A percentile compares a stretch with the other conserved stretches of the same genome.
These are phyloP conservation scores for western clawed frog (Xenopus tropicalis) DNA, from an alignment of 2,113 vertebrate genomes.

Conservation along the genomic window DNA sequence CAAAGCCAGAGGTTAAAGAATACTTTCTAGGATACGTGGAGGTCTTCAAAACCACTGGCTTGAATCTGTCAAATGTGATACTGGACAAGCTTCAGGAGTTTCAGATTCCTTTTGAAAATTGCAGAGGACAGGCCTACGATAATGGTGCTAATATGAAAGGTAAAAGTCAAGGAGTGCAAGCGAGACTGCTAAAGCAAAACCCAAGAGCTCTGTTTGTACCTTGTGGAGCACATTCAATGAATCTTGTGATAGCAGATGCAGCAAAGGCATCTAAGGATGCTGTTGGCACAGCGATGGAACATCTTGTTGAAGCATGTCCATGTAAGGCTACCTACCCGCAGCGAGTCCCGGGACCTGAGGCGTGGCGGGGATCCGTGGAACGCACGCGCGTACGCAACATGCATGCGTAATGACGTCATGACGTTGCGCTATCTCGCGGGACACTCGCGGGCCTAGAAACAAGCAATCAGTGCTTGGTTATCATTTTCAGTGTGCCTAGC, in stretches of 20 bases:
- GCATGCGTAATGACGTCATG: too few species aligned
- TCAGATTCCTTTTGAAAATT: background rate
- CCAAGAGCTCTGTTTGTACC: background rate
- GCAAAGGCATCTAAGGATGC: background rate
- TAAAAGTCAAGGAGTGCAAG: too few species aligned
- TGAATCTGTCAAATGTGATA: background rate
- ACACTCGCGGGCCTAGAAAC: too few species aligned
- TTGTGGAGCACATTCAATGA: slow-evolving; percentile 1
- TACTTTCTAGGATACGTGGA: background rate
- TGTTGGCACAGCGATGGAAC: background rate
- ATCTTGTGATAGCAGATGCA: background rate
- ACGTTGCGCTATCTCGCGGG: too few species aligned
- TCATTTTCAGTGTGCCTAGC: too few species aligned
- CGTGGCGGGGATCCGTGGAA: too few species aligned
- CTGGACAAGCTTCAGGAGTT: background rate
- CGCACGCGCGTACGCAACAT: too few species aligned
- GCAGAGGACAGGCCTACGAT: background rate
- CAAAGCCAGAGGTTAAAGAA: background rate
- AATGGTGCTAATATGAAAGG: slow-evolving; percentile 1
- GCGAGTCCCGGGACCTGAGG: too few species aligned
- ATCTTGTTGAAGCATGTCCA: background rate
- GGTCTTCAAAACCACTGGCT: background rate
- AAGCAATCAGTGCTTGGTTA: too few species aligned
- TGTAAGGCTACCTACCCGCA: too few species aligned
- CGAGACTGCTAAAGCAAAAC: too few species aligned